A percentile compares a stretch with the other conserved stretches of the same genome.
phyloP scores from a whole-genome alignment of 2,888 invertebrate species.

The Oscheius sp. region DNA sequence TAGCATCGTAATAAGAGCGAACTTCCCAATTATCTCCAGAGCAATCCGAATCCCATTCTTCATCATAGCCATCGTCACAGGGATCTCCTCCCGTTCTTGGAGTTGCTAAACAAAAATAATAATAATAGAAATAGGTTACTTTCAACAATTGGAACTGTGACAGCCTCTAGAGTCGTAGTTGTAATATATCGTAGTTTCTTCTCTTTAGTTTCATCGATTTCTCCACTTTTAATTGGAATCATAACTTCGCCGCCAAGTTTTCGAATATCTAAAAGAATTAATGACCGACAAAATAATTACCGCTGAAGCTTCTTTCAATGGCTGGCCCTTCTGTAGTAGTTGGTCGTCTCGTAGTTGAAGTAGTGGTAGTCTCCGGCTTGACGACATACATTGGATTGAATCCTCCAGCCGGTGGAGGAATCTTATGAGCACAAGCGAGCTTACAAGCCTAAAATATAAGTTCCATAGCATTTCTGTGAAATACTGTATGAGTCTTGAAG shows the following conservation, averaged over 20 bases:
- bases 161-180: neutral
- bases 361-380: constrained; percentile 15
- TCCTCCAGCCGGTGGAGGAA: neutral
- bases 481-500: constrained; percentile 46
- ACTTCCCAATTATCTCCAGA: constrained; percentile 45
- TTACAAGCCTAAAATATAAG: constrained; percentile 26
- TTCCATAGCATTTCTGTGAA: neutral
- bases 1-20: constrained; percentile 29
- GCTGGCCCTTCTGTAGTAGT: constrained; percentile 8
- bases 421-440: constrained; percentile 29
- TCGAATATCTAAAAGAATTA: neutral
- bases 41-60: constrained; percentile 53
- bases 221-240: constrained; percentile 2
- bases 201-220: constrained; percentile 6
- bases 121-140: constrained; percentile 20
- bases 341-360: neutral
- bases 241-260: neutral
- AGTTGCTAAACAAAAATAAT: neutral
- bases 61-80: constrained; percentile 51
- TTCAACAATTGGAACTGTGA: neutral
- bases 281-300: neutral
- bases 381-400: constrained; percentile 15
- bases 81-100: constrained; percentile 31
- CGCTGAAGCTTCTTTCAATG: constrained; percentile 11
- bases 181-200: constrained; percentile 15